A percentile compares a stretch with the other conserved stretches of the same genome.
Conservation (phyloP, 35 echinoderm and acorn worm genomes). For the Strongylocentrotus purpuratus region DNA sequence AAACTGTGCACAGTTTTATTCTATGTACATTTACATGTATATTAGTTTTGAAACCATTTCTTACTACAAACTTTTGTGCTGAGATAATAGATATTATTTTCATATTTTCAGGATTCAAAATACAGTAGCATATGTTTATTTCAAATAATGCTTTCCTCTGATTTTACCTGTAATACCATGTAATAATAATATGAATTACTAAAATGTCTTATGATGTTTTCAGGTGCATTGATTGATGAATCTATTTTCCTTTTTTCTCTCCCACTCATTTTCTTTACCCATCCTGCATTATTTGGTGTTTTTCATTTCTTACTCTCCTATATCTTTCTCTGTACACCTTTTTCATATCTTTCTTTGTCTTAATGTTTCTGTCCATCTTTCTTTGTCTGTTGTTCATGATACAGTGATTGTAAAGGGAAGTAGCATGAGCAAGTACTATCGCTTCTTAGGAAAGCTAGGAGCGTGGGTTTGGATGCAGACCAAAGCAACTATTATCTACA, state of each 20-base stretch:
- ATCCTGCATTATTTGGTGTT: too few species aligned
- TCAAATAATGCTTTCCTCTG: too few species aligned
- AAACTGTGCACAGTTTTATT: not conserved
- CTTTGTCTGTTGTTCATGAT: conserved; percentile 20
- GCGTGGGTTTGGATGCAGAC: conserved; percentile 99
- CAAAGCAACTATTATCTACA: conserved; percentile 97
- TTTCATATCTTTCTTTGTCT: not conserved
- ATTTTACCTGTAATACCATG: too few species aligned
- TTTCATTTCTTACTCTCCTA: too few species aligned
- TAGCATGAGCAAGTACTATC: conserved; percentile 97
- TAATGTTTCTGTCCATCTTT: not conserved
- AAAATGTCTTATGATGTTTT: not conserved
- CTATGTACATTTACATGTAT: not conserved
- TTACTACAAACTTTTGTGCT: not conserved
- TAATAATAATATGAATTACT: too few species aligned
- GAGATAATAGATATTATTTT: not conserved
- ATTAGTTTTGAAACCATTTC: not conserved
- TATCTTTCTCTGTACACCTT: not conserved
- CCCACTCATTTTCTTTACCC: too few species aligned
- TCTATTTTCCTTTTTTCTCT: not conserved
- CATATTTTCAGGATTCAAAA: not conserved
- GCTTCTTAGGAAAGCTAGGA: conserved; percentile 90
- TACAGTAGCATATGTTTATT: not conserved
- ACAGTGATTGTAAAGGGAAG: conserved; percentile 96
- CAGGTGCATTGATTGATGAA: not conserved